Conservation (phyloP, 2,797 vertebrate genomes). For the Hirundo rustica region DNA sequence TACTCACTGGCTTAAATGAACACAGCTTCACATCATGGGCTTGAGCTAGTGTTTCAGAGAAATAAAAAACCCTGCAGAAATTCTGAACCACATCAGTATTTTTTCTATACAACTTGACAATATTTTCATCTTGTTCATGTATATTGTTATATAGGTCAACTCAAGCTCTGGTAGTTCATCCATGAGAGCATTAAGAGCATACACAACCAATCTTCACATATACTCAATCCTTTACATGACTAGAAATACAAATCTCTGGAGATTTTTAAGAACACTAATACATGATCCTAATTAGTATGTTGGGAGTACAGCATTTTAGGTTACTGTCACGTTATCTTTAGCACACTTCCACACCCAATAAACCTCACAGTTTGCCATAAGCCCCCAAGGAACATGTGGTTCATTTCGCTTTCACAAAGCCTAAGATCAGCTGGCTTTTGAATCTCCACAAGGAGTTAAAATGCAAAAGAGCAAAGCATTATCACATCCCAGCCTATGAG, state of each 20-base stretch:
- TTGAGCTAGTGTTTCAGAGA: background rate
- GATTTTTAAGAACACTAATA: background rate
- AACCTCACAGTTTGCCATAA: conserved; percentile 44
- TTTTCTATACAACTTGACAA: background rate
- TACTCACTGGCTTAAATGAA: background rate
- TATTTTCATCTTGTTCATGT: background rate
- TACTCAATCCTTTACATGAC: background rate
- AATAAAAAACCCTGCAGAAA: background rate
- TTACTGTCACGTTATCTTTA: background rate
- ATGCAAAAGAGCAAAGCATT: conserved; percentile 66
- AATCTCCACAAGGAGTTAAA: conserved; percentile 69
- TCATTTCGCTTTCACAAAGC: conserved; percentile 64
- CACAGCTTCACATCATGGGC: background rate
- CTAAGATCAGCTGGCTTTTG: conserved; percentile 53
- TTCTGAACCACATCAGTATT: background rate
- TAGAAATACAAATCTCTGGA: background rate
- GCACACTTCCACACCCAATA: conserved; percentile 26
- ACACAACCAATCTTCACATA: background rate
- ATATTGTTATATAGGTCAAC: background rate
- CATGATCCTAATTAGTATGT: background rate
- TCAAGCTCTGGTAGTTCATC: background rate
- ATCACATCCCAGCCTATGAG: conserved; percentile 58
- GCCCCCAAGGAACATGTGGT: background rate
- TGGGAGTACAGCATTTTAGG: background rate
- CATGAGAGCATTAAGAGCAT: background rate